These are phyloP conservation scores for Polymixis flavicincta DNA, from an alignment of 2,888 invertebrate species.

Conservation along the genomic window DNA sequence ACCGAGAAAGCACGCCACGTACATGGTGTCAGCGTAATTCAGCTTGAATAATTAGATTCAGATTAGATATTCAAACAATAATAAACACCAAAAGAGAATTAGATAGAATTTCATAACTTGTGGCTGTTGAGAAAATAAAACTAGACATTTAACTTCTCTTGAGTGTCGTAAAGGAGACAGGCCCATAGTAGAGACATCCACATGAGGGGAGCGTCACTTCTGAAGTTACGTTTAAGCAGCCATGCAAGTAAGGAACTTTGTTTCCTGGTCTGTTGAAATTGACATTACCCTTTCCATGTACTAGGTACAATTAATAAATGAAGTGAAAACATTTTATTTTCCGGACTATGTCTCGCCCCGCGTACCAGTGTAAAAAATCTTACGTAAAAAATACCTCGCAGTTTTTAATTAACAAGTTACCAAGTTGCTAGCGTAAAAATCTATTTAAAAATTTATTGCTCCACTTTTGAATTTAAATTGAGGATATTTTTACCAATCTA, in stretches of 20 bases:
- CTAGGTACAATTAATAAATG: background rate
- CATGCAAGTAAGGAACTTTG: slow-evolving; percentile 5
- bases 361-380: background rate
- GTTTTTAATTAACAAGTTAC: background rate
- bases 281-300: background rate
- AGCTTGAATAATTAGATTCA: background rate
- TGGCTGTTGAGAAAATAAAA: slow-evolving; percentile 28
- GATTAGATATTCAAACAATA: slow-evolving; percentile 2
- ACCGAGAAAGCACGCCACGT: background rate
- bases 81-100: slow-evolving; percentile 1
- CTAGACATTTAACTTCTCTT: slow-evolving; percentile 10
- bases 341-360: background rate
- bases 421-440: background rate
- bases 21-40: background rate
- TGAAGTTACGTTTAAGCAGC: slow-evolving; percentile 8
- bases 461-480: background rate
- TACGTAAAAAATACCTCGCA: background rate
- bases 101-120: slow-evolving; percentile 3
- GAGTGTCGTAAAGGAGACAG: slow-evolving; percentile 1
- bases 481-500: background rate
- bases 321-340: background rate
- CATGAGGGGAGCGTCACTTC: background rate
- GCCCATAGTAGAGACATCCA: background rate
- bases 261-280: slow-evolving; percentile 2
- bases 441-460: background rate